These are phyloP conservation scores for Cordylochernes scorpioides DNA, from an alignment of 2,888 invertebrate species.

Conservation along the genomic window DNA sequence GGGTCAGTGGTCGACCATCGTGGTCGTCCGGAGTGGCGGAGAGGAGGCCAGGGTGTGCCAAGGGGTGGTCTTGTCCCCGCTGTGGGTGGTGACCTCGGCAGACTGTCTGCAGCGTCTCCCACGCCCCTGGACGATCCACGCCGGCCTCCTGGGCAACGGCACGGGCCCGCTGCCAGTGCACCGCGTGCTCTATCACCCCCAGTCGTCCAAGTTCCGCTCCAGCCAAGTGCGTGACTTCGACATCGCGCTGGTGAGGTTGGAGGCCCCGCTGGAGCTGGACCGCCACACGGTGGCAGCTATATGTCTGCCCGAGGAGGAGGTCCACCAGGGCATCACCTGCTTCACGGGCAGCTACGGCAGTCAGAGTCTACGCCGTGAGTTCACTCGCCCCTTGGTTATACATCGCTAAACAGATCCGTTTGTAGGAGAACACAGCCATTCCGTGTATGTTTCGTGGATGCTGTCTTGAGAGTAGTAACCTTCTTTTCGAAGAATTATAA, in stretches of 20 bases:
- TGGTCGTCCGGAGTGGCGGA: conserved; percentile 7
- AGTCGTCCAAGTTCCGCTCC: conserved; percentile 15
- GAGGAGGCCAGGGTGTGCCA: conserved; percentile 6
- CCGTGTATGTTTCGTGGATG: too few relatives aligned
- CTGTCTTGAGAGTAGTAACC: too few relatives aligned
- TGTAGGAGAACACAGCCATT: too few relatives aligned
- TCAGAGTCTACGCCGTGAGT: too few relatives aligned
- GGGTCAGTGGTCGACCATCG: conserved; percentile 10
- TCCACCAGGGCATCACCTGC: conserved; percentile 21
- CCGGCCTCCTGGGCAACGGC: too few relatives aligned
- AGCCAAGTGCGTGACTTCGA: conserved; percentile 25
- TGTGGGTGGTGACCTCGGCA: conserved; percentile 13
- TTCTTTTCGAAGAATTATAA: too few relatives aligned
- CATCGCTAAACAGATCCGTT: too few relatives aligned
- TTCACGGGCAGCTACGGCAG: conserved; percentile 11
- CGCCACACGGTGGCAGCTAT: conserved; percentile 30
- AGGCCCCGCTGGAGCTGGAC: conserved; percentile 27
- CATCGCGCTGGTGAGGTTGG: conserved; percentile 30
- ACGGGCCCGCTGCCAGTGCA: too few relatives aligned
- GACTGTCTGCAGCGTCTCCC: conserved; percentile 9
- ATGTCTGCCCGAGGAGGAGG: conserved; percentile 28
- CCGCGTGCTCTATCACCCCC: conserved; percentile 14
- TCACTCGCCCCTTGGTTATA: too few relatives aligned
- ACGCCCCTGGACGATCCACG: too few relatives aligned
- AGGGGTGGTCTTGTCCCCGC: conserved; percentile 11